Evolutionary conservation across 2,113 vertebrate genomes (phyloP).

Genomic region (Zosterops pallidus): DNA sequence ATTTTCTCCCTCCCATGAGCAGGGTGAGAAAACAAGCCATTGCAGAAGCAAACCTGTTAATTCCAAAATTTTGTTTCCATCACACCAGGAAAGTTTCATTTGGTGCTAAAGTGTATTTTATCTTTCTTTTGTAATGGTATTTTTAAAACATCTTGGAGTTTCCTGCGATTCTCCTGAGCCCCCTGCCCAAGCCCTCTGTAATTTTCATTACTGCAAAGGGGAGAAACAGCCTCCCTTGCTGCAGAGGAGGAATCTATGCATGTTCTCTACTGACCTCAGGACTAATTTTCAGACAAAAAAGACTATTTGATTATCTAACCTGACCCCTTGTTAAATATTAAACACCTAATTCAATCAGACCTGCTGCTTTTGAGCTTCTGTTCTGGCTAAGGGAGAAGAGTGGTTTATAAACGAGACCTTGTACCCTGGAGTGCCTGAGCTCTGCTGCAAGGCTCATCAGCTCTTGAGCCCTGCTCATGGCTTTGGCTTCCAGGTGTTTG

Average conservation of each 20-base stretch:
- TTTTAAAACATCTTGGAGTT: not conserved
- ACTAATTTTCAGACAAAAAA: not conserved
- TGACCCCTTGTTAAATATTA: not conserved
- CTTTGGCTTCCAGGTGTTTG: not conserved
- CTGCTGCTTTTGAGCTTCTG: not conserved
- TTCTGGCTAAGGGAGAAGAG: not conserved
- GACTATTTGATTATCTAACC: not conserved
- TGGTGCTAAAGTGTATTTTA: not conserved
- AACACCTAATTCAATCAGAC: not conserved
- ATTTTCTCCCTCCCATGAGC: rapidly evolving
- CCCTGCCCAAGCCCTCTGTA: rapidly evolving
- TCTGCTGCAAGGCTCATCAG: not conserved
- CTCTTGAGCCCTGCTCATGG: not conserved
- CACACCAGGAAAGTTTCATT: not conserved
- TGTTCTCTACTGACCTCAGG: not conserved
- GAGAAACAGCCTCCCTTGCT: not conserved
- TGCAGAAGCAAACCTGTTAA: not conserved
- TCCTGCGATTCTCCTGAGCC: not conserved
- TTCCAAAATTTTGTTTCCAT: not conserved
- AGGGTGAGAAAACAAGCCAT: not conserved
- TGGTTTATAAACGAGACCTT: not conserved
- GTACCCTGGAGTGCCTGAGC: not conserved
- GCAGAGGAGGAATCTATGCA: not conserved
- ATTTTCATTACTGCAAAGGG: not conserved
- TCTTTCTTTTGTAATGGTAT: not conserved